Conservation (phyloP, 64 coral and sea anemone genomes). For the Stichodactyla helianthus region DNA sequence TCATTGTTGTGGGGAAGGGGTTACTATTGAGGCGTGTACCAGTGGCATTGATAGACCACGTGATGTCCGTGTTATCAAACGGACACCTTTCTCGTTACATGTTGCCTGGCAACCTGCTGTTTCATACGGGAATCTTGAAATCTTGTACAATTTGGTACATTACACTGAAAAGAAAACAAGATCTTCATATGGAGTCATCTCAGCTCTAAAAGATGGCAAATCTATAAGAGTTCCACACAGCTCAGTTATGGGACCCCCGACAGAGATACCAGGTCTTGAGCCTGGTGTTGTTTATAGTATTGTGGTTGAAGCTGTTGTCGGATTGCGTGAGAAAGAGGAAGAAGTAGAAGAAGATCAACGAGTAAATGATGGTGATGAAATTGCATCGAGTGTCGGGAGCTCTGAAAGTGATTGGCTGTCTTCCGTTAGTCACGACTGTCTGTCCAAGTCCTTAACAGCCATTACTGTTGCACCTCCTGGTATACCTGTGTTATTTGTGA, state of each 20-base stretch:
- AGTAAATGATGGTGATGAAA: background rate
- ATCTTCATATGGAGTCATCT: background rate
- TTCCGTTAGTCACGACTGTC: slow-evolving; percentile 8
- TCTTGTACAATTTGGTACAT: slow-evolving; percentile 55
- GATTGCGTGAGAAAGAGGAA: slow-evolving; percentile 28
- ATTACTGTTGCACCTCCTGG: slow-evolving; percentile 60
- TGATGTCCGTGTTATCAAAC: slow-evolving; percentile 24
- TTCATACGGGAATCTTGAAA: slow-evolving; percentile 40
- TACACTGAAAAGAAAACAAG: slow-evolving; percentile 36
- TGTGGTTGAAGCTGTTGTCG: slow-evolving; percentile 52
- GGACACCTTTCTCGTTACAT: slow-evolving; percentile 43
- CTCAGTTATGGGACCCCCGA: slow-evolving; percentile 9
- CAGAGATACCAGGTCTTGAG: slow-evolving; percentile 40
- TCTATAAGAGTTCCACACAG: background rate
- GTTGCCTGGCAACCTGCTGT: slow-evolving; percentile 54
- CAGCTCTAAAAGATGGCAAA: slow-evolving; percentile 17
- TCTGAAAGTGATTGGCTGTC: slow-evolving; percentile 23
- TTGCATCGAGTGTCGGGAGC: slow-evolving; percentile 25
- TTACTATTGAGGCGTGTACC: slow-evolving; percentile 34
- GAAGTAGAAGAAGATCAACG: slow-evolving; percentile 4
- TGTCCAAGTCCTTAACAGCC: slow-evolving; percentile 40
- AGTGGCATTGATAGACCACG: slow-evolving; percentile 53
- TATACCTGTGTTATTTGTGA: slow-evolving; percentile 54
- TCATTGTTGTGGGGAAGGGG: background rate
- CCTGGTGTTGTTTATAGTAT: slow-evolving; percentile 68